phyloP scores from a whole-genome alignment of 2,113 vertebrate species.

The Callaeas wilsoni region DNA sequence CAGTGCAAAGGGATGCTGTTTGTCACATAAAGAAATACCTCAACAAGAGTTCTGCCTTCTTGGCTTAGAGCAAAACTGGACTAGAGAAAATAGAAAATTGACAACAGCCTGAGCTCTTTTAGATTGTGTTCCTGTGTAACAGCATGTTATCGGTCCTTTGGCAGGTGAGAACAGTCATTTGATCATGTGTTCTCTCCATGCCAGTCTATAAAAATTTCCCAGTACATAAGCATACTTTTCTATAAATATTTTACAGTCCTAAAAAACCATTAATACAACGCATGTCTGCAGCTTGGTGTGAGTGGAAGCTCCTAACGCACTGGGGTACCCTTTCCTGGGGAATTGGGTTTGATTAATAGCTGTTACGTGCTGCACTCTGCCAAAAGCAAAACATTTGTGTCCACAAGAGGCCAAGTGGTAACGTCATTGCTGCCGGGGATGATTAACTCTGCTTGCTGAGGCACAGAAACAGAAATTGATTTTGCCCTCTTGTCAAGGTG shows the following conservation, averaged over 20 bases:
- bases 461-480: constrained; percentile 39
- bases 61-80: neutral
- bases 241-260: constrained; percentile 12
- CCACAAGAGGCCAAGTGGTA: constrained; percentile 39
- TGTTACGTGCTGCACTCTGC: neutral
- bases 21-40: neutral
- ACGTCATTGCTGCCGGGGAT: constrained; percentile 32
- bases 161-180: constrained; percentile 28
- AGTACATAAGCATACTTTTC: neutral
- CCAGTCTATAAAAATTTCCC: neutral
- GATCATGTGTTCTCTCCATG: neutral
- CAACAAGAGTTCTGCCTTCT: neutral
- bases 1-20: neutral
- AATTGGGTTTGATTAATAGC: constrained; percentile 37
- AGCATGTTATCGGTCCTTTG: neutral
- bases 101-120: neutral
- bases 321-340: neutral
- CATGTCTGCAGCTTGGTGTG: neutral
- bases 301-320: neutral
- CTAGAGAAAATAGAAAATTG: neutral
- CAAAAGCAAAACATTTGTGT: constrained; percentile 49
- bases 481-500: constrained; percentile 15
- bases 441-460: constrained; percentile 23
- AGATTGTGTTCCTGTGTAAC: neutral
- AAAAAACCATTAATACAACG: neutral